These are phyloP conservation scores for Mobula hypostoma DNA, from an alignment of 2,113 vertebrate genomes.

Conservation along the genomic window DNA sequence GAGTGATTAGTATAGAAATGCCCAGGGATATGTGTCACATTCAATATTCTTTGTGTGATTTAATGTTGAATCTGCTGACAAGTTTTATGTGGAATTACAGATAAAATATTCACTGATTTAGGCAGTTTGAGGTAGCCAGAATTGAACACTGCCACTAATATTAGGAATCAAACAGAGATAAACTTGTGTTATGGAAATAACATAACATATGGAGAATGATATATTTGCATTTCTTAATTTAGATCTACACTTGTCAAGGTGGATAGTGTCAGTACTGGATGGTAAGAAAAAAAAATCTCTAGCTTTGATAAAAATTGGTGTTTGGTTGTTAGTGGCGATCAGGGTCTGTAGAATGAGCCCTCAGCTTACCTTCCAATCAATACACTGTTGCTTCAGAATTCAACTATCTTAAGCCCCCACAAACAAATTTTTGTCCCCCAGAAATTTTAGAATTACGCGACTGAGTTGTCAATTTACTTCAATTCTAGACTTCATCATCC, in stretches of 20 bases:
- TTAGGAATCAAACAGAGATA: slow-evolving; percentile 15
- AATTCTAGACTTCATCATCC: background rate
- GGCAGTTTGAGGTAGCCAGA: background rate
- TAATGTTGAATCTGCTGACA: slow-evolving; percentile 26
- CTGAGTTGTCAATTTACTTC: background rate
- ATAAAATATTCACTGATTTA: slow-evolving; percentile 22
- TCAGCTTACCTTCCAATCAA: no score
- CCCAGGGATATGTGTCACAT: background rate
- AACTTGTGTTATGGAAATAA: background rate
- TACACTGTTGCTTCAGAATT: no score
- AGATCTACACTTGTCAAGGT: background rate
- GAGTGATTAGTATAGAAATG: slow-evolving; percentile 23
- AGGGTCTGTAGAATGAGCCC: no score
- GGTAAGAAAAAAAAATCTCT: background rate
- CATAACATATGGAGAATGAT: background rate
- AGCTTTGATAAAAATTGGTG: background rate
- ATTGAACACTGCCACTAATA: background rate
- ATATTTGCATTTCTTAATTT: background rate
- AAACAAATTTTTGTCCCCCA: no score
- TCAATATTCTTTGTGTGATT: slow-evolving; percentile 28
- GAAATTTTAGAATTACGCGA: no score
- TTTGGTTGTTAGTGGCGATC: no score
- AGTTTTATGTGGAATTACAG: slow-evolving; percentile 3
- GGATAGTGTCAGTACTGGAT: background rate
- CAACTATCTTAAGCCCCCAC: no score